Evolutionary conservation across 2,113 vertebrate genomes (phyloP).

Genomic region (Uropsilus gracilis): DNA sequence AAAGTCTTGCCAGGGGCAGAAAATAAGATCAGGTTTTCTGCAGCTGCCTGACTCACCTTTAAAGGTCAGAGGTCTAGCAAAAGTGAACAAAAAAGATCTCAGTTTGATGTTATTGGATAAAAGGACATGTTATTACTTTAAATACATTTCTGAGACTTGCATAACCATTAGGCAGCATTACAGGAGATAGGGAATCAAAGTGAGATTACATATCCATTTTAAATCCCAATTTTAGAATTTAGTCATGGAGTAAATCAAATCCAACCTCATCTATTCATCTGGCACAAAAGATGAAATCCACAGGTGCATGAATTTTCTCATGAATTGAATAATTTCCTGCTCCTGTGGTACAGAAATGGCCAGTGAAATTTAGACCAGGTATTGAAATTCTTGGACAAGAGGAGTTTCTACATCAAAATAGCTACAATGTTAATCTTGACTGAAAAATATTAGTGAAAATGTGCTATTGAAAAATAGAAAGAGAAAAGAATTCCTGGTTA

Average conservation of each 20-base stretch:
- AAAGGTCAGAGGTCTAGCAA: slow-evolving; percentile 88
- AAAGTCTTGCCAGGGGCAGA: slow-evolving; percentile 89
- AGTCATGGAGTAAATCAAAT: slow-evolving; percentile 78
- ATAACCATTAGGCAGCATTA: slow-evolving; percentile 79
- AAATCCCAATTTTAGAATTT: slow-evolving; percentile 79
- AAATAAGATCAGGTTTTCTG: slow-evolving; percentile 92
- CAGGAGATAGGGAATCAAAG: slow-evolving; percentile 55
- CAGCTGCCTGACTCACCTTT: slow-evolving; percentile 89
- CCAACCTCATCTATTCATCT: slow-evolving; percentile 68
- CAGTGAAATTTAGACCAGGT: slow-evolving; percentile 54
- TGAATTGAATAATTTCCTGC: slow-evolving; percentile 64
- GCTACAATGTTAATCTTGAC: slow-evolving; percentile 40
- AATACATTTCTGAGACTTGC: slow-evolving; percentile 80
- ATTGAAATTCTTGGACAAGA: slow-evolving; percentile 48
- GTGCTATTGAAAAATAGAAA: slow-evolving; percentile 21
- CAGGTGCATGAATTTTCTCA: slow-evolving; percentile 70
- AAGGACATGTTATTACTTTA: slow-evolving; percentile 84
- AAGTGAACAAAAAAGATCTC: slow-evolving; percentile 87
- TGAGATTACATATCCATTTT: slow-evolving; percentile 75
- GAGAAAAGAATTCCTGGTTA: background rate
- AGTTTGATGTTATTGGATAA: slow-evolving; percentile 89
- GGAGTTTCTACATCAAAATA: slow-evolving; percentile 39
- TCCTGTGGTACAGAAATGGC: slow-evolving; percentile 58
- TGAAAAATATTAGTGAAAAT: slow-evolving; percentile 55
- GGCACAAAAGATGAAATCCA: slow-evolving; percentile 72